These are phyloP conservation scores for Notodromas monacha DNA, from an alignment of 2,888 invertebrate species.

Conservation along the genomic window DNA sequence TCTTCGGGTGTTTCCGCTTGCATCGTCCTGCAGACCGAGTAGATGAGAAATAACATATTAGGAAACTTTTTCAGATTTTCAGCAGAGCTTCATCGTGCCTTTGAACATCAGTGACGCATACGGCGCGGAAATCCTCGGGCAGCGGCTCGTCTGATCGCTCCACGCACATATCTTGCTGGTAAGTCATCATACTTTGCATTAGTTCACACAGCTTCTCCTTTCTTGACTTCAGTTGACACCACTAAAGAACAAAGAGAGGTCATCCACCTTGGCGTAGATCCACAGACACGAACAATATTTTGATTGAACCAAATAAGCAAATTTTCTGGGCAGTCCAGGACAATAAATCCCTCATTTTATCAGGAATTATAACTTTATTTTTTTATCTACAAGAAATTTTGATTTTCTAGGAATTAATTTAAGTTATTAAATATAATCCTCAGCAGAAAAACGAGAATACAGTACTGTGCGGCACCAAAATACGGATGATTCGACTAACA, in stretches of 20 bases:
- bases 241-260: slow-evolving; percentile 18
- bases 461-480: too few species aligned
- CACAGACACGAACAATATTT: too few species aligned
- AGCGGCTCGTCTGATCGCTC: slow-evolving; percentile 46
- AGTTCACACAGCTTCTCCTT: slow-evolving; percentile 46
- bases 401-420: too few species aligned
- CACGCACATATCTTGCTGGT: slow-evolving; percentile 50
- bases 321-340: too few species aligned
- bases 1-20: slow-evolving; percentile 57
- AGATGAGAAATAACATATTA: background rate
- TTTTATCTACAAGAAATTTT: too few species aligned
- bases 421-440: too few species aligned
- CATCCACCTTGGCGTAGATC: too few species aligned
- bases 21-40: slow-evolving; percentile 21
- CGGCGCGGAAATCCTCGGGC: slow-evolving; percentile 42
- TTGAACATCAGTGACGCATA: slow-evolving; percentile 54
- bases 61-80: slow-evolving; percentile 5
- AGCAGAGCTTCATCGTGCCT: slow-evolving; percentile 17
- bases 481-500: too few species aligned
- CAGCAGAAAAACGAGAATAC: too few species aligned
- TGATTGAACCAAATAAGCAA: too few species aligned
- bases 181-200: slow-evolving; percentile 67
- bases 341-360: too few species aligned
- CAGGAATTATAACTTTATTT: too few species aligned
- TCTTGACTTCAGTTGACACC: slow-evolving; percentile 56